Percentiles rank a stretch among this genome's conserved stretches.
Evolutionary conservation across 2,888 invertebrate species (phyloP).

Genomic region (Apotomis turbidana): DNA sequence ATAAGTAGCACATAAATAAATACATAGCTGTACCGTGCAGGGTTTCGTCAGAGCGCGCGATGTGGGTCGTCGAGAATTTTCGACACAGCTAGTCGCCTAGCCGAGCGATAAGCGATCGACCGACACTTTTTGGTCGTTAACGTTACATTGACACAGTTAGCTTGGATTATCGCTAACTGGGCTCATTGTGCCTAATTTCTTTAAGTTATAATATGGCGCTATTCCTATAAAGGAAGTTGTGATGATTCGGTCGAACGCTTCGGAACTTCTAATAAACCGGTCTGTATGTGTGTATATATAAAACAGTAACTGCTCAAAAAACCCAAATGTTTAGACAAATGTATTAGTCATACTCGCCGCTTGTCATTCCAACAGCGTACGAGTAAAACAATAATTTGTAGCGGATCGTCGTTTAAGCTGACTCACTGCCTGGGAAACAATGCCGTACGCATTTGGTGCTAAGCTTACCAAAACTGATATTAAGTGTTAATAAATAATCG

Average conservation of each 20-base stretch:
- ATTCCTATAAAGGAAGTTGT: constrained; percentile 13
- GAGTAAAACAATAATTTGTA: constrained; percentile 33
- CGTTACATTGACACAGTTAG: constrained; percentile 65
- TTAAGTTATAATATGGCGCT: constrained; percentile 2
- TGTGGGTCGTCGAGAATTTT: constrained; percentile 70
- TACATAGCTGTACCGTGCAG: constrained; percentile 53
- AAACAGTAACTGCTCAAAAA: not conserved
- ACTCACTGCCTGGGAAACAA: constrained; percentile 36
- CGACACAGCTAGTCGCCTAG: constrained; percentile 58
- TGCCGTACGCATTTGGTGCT: constrained; percentile 13
- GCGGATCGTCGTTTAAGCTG: constrained; percentile 33
- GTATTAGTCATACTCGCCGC: constrained; percentile 27
- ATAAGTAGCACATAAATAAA: constrained; percentile 54
- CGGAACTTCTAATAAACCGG: not conserved
- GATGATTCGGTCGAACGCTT: constrained; percentile 1
- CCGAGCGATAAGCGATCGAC: constrained; percentile 57
- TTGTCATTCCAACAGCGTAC: constrained; percentile 36
- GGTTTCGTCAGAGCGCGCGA: constrained; percentile 63
- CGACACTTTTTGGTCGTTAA: constrained; percentile 62
- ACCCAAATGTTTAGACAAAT: not conserved
- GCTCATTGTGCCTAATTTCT: constrained; percentile 33
- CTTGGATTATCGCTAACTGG: constrained; percentile 47
- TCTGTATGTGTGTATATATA: not conserved
- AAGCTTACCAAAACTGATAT: constrained; percentile 32
- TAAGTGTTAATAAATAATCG: constrained; percentile 36